A percentile compares a stretch with the other conserved stretches of the same genome.
Evolutionary conservation across 53 echinoderm and acorn worm genomes (phyloP).

Genomic region (Paracentrotus lividus): DNA sequence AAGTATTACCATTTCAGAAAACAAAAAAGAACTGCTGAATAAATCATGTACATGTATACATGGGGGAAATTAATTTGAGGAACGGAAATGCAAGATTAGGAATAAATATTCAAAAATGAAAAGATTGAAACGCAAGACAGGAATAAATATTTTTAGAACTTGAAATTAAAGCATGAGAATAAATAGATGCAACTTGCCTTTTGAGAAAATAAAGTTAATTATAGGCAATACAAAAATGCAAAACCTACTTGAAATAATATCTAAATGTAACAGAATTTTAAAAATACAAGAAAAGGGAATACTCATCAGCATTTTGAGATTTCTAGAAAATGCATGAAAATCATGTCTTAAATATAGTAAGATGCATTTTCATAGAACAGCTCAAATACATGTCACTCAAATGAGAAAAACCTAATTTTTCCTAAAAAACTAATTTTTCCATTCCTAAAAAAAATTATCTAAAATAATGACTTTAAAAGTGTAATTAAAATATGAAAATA

Average conservation of each 20-base stretch:
- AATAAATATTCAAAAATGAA: not conserved
- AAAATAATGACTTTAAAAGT: too few species aligned
- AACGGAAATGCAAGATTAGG: not conserved
- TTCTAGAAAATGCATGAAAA: too few species aligned
- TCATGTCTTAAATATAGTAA: too few species aligned
- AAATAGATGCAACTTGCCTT: slow-evolving; percentile 40
- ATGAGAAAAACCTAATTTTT: too few species aligned
- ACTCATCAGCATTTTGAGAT: too few species aligned
- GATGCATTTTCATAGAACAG: too few species aligned
- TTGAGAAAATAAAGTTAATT: not conserved
- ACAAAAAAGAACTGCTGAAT: not conserved
- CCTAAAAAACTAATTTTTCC: too few species aligned
- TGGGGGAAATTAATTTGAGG: not conserved
- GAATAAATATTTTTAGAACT: not conserved
- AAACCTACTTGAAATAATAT: not conserved
- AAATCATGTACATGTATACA: not conserved
- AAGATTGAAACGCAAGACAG: not conserved
- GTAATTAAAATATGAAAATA: too few species aligned
- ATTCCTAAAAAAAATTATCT: too few species aligned
- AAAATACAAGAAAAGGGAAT: not conserved
- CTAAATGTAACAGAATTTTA: not conserved
- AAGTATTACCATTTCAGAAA: slow-evolving; percentile 18
- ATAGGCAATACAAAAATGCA: not conserved
- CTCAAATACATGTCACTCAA: too few species aligned
- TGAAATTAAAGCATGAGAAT: slow-evolving; percentile 6